Evolutionary conservation across 2,113 vertebrate species (phyloP).

Genomic region (Clarias gariepinus): DNA sequence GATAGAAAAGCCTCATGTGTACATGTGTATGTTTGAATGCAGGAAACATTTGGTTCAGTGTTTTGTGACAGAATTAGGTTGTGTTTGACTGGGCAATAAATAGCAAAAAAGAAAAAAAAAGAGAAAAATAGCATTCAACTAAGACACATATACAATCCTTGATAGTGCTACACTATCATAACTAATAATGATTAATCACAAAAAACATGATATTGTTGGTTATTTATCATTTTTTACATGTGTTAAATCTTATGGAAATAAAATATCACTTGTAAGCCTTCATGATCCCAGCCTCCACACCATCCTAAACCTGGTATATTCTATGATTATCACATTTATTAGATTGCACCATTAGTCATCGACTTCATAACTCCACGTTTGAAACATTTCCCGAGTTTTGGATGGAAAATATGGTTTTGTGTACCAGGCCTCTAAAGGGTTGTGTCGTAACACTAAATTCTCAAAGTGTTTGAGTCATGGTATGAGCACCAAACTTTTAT

Average conservation of each 20-base stretch:
- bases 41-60: conserved; percentile 5
- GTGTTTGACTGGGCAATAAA: conserved; percentile 1
- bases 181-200: conserved; percentile 22
- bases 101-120: background rate
- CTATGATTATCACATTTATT: background rate
- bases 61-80: conserved; percentile 25
- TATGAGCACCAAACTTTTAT: conserved; percentile 16
- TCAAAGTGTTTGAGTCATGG: conserved; percentile 16
- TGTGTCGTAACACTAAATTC: conserved; percentile 19
- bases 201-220: background rate
- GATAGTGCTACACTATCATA: conserved; percentile 2
- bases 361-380: background rate
- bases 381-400: background rate
- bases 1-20: conserved; percentile 33
- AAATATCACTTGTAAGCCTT: background rate
- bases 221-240: background rate
- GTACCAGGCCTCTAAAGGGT: conserved; percentile 1
- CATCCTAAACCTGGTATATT: background rate
- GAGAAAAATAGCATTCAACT: background rate
- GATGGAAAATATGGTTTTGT: background rate
- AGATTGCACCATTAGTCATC: background rate
- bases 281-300: background rate
- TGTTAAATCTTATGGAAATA: background rate
- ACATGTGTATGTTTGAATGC: conserved; percentile 21
- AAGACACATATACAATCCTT: background rate